Evolutionary conservation across 2,797 vertebrate genomes (phyloP).

Genomic region (Eutrigla gurnardus): DNA sequence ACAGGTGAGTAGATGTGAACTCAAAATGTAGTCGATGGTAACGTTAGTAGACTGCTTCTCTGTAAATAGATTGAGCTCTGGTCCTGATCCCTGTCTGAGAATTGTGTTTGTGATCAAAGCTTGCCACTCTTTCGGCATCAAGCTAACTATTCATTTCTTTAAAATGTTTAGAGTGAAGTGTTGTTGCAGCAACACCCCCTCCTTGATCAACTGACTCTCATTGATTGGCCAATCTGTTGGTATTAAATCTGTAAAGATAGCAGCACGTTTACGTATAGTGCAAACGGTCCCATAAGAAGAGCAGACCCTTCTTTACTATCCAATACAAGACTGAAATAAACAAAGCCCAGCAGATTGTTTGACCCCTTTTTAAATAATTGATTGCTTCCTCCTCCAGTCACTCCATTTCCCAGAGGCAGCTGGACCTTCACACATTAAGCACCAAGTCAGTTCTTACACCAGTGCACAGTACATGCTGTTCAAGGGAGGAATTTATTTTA

Average conservation of each 20-base stretch:
- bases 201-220: background rate
- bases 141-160: background rate
- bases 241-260: no score
- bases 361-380: conserved; percentile 25
- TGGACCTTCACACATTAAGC: conserved; percentile 19
- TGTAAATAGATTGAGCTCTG: no score
- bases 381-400: conserved; percentile 3
- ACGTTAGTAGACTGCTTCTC: no score
- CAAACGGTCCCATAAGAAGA: no score
- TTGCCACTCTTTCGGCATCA: background rate
- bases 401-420: conserved; percentile 12
- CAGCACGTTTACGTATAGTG: no score
- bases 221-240: no score
- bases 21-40: no score
- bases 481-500: no score
- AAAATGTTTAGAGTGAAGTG: background rate
- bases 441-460: background rate
- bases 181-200: background rate
- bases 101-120: background rate
- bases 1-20: background rate
- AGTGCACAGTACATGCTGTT: no score
- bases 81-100: no score
- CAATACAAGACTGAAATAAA: conserved; percentile 14
- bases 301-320: conserved; percentile 5
- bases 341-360: conserved; percentile 18